Conservation (phyloP, 1,140 invertebrate species). For the Eriosoma lanigerum region DNA sequence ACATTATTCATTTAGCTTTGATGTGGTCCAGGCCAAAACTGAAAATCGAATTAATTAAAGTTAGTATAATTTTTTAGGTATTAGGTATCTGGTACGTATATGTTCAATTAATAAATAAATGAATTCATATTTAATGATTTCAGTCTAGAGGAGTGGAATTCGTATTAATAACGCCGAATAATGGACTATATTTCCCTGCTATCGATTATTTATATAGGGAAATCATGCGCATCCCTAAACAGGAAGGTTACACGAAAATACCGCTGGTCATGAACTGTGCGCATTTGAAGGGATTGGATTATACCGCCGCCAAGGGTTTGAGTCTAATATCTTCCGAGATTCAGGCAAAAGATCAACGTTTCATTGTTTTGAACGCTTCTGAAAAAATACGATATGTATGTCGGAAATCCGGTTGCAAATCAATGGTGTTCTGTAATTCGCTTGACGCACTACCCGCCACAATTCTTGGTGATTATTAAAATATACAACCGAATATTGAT, state of each 20-base stretch:
- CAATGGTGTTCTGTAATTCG: conserved; percentile 33
- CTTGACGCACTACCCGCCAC: neutral
- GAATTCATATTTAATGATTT: neutral
- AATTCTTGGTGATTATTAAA: conserved; percentile 16
- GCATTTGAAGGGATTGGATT: conserved; percentile 66
- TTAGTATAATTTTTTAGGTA: no score
- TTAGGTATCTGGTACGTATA: no score
- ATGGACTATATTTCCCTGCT: conserved; percentile 68
- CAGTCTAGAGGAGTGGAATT: conserved; percentile 59
- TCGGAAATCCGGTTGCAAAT: conserved; percentile 4
- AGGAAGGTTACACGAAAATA: conserved; percentile 69
- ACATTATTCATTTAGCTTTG: conserved; percentile 66
- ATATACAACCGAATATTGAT: no score
- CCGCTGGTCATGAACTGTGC: conserved; percentile 66
- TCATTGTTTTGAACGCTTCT: conserved; percentile 7
- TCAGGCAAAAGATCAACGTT: conserved; percentile 4
- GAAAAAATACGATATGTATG: conserved; percentile 31
- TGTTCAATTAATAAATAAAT: neutral
- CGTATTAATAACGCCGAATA: conserved; percentile 64
- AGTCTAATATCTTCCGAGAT: conserved; percentile 35
- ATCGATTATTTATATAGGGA: conserved; percentile 60
- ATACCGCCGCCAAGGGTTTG: conserved; percentile 64
- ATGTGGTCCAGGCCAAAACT: conserved; percentile 60
- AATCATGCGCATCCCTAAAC: conserved; percentile 62
- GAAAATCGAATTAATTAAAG: conserved; percentile 58